Base-by-base conservation (phyloP, 2,797 vertebrate species). In the Labroides dimidiatus region DNA sequence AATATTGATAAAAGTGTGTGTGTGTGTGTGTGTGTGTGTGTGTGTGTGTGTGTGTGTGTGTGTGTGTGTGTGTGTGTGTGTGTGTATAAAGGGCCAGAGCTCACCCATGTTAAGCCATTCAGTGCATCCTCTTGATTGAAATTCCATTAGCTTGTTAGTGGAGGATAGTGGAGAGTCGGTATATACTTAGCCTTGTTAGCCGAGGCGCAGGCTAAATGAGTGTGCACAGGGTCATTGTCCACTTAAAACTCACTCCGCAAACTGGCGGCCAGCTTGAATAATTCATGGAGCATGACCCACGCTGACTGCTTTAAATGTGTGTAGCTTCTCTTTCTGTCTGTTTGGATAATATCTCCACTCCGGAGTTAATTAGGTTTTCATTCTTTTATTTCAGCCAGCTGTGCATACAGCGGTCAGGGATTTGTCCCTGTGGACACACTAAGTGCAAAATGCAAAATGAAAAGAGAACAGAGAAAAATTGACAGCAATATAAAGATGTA, bases 61-160 rank as follows among this genome's bases (percentile, higher is more conserved):
- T 43, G 42, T 43, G 42, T 43, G 42, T 43, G 36, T 36, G 36
- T 36, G 36, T 51, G 49, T 51, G 49, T 85, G 79, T 89, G 75
- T 89, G 68, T 75, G 70, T 68, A 45, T 72, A 64, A 75, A 75
- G 63, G 78, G 74, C 80, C 68, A 84, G 81, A 72, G 85, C 84
- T 83, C 55, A 57, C 65, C 84, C 82, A 78, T 85, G 86, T 88
- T 90, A 85, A 91, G 85, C 84, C 87, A 87, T 90, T 88, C 89
- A 82, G 81, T 76, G 84, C 86, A 89, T 91, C 88, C 90, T 91
- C 90, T 92, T 93, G 91, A 92, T 91, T 93, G 90, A 86, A 92
- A 93, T 93, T 93, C 92, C 91, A 93, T 94, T 92, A 94, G 90
- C 91, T 93, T 90, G 87, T 94, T 94, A 93, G 91, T 84, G 76